These are phyloP conservation scores for Agraylea sexmaculata DNA, from an alignment of 1,140 invertebrate genomes.

Conservation along the genomic window DNA sequence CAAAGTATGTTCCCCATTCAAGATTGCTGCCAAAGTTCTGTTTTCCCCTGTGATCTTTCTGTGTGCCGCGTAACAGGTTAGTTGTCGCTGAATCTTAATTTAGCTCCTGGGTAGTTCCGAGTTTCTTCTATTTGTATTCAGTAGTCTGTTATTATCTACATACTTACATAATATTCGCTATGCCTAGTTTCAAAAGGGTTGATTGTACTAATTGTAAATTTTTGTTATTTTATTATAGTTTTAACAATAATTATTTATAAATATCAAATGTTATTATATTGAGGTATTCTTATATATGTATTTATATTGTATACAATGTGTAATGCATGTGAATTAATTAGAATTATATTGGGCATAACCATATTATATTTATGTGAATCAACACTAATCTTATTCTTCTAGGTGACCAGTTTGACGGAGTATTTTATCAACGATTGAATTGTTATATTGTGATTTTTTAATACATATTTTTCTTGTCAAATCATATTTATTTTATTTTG, in stretches of 20 bases:
- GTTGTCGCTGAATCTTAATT: constrained; percentile 13
- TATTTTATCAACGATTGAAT: no score
- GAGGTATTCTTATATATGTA: constrained; percentile 3
- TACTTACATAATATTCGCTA: constrained; percentile 24
- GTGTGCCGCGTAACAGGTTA: constrained; percentile 45
- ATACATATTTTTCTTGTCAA: no score
- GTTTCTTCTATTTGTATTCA: constrained; percentile 14
- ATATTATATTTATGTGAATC: not conserved
- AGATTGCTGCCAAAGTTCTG: constrained; percentile 54
- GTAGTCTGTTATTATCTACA: constrained; percentile 14
- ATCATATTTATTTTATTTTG: no score
- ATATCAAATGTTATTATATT: not conserved
- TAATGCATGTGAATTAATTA: no score
- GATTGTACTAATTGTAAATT: constrained; percentile 29
- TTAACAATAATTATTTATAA: not conserved
- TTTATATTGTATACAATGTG: no score
- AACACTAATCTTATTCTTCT: not conserved
- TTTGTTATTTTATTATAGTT: not conserved
- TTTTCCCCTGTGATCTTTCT: constrained; percentile 57
- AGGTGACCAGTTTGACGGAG: no score
- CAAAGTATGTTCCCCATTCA: constrained; percentile 53
- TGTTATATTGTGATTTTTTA: no score
- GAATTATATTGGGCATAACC: not conserved
- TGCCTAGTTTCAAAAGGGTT: constrained; percentile 43
- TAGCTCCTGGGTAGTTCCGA: constrained; percentile 15